Conservation (phyloP, 2,113 vertebrate species). For the Aptenodytes patagonicus region DNA sequence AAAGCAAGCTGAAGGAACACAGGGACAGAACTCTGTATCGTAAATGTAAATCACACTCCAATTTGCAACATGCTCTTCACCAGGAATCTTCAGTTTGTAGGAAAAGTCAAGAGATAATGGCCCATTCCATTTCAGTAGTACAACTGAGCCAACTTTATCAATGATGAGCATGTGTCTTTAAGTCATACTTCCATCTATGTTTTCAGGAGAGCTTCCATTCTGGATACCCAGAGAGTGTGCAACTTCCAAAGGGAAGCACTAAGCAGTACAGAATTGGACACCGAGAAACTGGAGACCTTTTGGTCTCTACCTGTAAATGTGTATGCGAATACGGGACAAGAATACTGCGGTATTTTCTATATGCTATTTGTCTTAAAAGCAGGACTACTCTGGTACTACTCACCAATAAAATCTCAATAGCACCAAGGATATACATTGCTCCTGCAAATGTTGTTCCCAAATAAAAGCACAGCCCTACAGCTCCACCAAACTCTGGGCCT, state of each 20-base stretch:
- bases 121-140: not conserved
- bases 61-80: not conserved
- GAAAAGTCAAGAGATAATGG: not conserved
- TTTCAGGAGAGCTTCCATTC: not conserved
- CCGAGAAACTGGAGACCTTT: not conserved
- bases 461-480: constrained; percentile 96
- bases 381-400: constrained; percentile 65
- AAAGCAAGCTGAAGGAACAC: not conserved
- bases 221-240: not conserved
- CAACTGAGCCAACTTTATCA: not conserved
- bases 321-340: not conserved
- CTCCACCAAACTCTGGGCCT: constrained; percentile 97
- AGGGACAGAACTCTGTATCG: not conserved
- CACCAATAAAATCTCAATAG: constrained; percentile 96
- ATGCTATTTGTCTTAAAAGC: not conserved
- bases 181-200: not conserved
- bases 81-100: not conserved
- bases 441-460: constrained; percentile 96
- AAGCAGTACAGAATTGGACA: not conserved
- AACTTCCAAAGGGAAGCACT: not conserved
- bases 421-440: constrained; percentile 97
- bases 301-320: not conserved
- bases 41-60: not conserved
- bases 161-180: not conserved
- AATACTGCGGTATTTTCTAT: not conserved